These are phyloP conservation scores for Cynopterus brachyotis DNA, from an alignment of 2,113 vertebrate species.

Conservation along the genomic window DNA sequence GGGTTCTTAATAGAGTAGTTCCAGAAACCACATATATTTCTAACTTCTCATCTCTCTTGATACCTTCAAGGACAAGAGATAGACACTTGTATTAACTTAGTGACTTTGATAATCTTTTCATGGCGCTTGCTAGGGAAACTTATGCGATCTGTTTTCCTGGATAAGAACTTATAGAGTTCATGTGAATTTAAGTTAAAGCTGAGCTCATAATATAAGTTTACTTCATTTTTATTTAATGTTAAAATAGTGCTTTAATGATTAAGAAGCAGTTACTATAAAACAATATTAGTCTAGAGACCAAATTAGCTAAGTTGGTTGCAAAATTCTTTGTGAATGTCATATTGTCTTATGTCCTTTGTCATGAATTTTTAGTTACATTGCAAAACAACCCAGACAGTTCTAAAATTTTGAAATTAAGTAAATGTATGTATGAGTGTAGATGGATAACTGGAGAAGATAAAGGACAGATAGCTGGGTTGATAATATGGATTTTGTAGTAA, in stretches of 20 bases:
- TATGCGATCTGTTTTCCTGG: background rate
- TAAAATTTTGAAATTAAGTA: background rate
- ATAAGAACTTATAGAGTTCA: background rate
- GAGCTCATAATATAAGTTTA: background rate
- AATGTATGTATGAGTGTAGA: background rate
- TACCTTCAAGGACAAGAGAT: background rate
- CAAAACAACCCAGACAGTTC: background rate
- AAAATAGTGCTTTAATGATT: background rate
- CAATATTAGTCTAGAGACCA: background rate
- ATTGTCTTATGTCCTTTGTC: background rate
- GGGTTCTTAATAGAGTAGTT: background rate
- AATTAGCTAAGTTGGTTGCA: background rate
- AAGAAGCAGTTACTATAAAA: background rate
- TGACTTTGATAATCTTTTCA: background rate
- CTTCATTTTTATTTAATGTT: background rate
- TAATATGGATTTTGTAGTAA: background rate
- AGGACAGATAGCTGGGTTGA: background rate
- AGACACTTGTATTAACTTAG: background rate
- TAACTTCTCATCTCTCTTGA: background rate
- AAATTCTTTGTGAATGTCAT: background rate
- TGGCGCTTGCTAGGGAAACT: background rate
- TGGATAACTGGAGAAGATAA: background rate
- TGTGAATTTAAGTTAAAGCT: background rate
- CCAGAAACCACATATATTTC: background rate
- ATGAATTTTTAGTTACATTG: background rate